These are phyloP conservation scores for Paracentrotus lividus DNA, from an alignment of 53 echinoderm and acorn worm species.

Conservation along the genomic window DNA sequence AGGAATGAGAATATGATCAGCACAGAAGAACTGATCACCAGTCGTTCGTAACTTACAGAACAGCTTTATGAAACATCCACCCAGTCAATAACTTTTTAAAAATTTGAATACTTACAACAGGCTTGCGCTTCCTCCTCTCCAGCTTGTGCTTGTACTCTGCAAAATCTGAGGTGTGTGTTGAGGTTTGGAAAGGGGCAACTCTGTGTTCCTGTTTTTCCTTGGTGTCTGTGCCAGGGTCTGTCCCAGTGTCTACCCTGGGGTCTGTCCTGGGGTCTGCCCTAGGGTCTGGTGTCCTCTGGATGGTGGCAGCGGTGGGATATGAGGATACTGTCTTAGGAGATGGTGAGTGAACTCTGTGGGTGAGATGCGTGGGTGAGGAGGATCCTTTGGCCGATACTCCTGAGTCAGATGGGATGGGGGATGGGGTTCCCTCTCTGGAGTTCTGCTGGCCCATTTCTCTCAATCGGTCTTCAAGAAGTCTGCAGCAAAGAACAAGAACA, in stretches of 20 bases:
- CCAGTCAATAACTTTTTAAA: no score
- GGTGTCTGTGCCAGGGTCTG: neutral
- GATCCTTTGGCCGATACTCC: neutral
- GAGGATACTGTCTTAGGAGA: conserved; percentile 3
- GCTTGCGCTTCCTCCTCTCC: conserved; percentile 65
- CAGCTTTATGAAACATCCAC: no score
- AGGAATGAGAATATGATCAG: no score
- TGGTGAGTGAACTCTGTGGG: conserved; percentile 22
- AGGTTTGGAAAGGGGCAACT: neutral
- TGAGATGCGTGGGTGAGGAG: neutral
- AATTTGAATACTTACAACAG: conserved; percentile 12
- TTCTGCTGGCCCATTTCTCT: conserved; percentile 60
- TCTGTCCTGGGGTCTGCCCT: neutral
- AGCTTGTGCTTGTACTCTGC: conserved; percentile 70
- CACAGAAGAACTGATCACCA: no score
- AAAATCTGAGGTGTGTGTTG: conserved; percentile 41
- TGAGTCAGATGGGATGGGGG: conserved; percentile 38
- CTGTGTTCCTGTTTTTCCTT: neutral
- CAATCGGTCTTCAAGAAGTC: conserved; percentile 29
- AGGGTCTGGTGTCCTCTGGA: no score
- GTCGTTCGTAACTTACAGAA: no score
- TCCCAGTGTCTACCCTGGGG: neutral
- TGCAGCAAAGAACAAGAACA: neutral
- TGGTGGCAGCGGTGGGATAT: neutral
- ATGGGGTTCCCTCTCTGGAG: conserved; percentile 50